phyloP scores from a whole-genome alignment of 2,113 vertebrate genomes.

The Chlorodrepanis virens region DNA sequence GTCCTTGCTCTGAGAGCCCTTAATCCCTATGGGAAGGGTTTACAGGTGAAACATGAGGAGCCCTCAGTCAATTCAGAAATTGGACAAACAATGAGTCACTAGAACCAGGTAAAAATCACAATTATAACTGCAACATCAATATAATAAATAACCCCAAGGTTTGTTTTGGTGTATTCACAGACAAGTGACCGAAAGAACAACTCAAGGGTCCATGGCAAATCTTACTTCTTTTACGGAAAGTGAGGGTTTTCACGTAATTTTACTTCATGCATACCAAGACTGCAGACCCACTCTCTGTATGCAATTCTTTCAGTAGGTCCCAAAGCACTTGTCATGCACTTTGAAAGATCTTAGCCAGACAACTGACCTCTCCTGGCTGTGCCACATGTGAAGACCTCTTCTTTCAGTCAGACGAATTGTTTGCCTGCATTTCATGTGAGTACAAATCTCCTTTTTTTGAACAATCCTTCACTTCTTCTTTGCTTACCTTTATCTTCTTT shows the following conservation, averaged over 20 bases:
- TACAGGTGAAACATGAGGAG: not conserved
- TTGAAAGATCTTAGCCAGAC: not conserved
- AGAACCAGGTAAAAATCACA: not conserved
- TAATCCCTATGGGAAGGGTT: not conserved
- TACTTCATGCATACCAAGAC: not conserved
- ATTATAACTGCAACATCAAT: not conserved
- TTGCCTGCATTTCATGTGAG: not conserved
- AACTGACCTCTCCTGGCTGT: not conserved
- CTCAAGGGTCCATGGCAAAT: not conserved
- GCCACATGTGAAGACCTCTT: not conserved
- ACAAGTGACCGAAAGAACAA: not conserved
- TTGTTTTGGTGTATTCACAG: not conserved
- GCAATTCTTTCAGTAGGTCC: not conserved
- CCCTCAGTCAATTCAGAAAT: not conserved
- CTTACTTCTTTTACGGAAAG: not conserved
- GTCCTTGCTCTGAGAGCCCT: not conserved
- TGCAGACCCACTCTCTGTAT: not conserved
- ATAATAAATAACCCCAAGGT: not conserved
- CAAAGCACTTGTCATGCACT: not conserved
- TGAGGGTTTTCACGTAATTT: not conserved
- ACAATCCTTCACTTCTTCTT: not conserved
- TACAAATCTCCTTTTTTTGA: not conserved
- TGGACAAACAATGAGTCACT: not conserved
- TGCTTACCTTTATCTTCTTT: not conserved
- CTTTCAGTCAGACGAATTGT: not conserved